Conservation (phyloP, 2,888 invertebrate species). For the Lapara coniferarum region DNA sequence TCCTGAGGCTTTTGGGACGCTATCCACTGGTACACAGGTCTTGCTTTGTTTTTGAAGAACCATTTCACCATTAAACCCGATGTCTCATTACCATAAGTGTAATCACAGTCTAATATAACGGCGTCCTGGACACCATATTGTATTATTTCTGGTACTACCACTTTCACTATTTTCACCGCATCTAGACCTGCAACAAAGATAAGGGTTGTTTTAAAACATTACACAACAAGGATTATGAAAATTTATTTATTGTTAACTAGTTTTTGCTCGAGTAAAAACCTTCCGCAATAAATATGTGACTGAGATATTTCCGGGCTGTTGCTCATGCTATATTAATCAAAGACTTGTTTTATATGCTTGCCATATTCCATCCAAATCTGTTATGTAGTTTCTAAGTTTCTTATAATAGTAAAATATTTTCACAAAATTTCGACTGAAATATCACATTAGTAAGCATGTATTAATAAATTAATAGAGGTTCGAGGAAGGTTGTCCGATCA, state of each 20-base stretch:
- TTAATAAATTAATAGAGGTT: neutral
- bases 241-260: too few species aligned
- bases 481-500: too few species aligned
- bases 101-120: conserved; percentile 89
- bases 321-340: too few species aligned
- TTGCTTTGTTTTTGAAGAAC: conserved; percentile 87
- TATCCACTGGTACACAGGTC: conserved; percentile 91
- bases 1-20: conserved; percentile 86
- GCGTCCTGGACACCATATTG: conserved; percentile 85
- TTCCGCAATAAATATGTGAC: too few species aligned
- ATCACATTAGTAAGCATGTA: neutral
- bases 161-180: conserved; percentile 85
- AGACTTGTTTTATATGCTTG: too few species aligned
- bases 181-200: conserved; percentile 79
- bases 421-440: neutral
- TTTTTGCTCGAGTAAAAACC: too few species aligned
- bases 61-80: conserved; percentile 89
- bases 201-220: conserved; percentile 30
- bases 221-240: too few species aligned
- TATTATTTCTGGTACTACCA: conserved; percentile 85
- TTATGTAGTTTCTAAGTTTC: neutral
- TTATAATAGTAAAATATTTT: neutral
- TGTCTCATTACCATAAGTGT: conserved; percentile 85
- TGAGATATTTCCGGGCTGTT: too few species aligned
- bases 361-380: too few species aligned